phyloP scores from a whole-genome alignment of 2,888 invertebrate genomes.

The Euzophera pinguis region DNA sequence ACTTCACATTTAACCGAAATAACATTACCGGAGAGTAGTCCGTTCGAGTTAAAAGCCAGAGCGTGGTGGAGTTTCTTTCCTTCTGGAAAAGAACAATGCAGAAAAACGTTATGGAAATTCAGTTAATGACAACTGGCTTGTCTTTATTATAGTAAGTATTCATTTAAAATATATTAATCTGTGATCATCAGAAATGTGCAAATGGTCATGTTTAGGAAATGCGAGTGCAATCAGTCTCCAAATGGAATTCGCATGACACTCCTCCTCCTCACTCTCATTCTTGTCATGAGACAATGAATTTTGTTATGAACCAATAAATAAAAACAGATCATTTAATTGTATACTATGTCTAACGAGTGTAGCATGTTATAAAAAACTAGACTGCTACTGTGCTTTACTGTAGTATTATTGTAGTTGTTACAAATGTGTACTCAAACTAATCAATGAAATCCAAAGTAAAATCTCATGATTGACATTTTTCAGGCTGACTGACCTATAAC shows the following conservation, averaged over 20 bases:
- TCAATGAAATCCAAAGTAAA: too few relatives aligned
- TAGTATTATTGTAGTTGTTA: not conserved
- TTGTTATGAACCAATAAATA: not conserved
- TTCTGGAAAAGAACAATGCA: slow-evolving; percentile 11
- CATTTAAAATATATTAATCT: too few relatives aligned
- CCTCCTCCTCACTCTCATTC: too few relatives aligned
- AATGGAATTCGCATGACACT: not conserved
- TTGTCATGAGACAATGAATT: not conserved
- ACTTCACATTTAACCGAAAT: not conserved
- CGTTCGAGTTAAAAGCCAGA: slow-evolving; percentile 9
- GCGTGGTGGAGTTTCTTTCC: not conserved
- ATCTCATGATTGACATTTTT: too few relatives aligned
- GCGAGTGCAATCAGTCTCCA: not conserved
- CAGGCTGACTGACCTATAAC: too few relatives aligned
- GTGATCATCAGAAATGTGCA: too few relatives aligned
- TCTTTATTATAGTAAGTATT: too few relatives aligned
- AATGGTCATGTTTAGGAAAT: not conserved
- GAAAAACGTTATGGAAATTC: slow-evolving; percentile 2
- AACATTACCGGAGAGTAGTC: slow-evolving; percentile 12
- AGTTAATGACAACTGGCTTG: too few relatives aligned
- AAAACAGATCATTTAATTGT: too few relatives aligned
- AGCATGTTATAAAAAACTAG: not conserved
- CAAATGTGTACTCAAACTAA: not conserved
- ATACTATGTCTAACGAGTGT: not conserved
- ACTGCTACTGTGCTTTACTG: not conserved